Evolutionary conservation across 2,113 vertebrate genomes (phyloP).

Genomic region (Psephotus haematonotus): DNA sequence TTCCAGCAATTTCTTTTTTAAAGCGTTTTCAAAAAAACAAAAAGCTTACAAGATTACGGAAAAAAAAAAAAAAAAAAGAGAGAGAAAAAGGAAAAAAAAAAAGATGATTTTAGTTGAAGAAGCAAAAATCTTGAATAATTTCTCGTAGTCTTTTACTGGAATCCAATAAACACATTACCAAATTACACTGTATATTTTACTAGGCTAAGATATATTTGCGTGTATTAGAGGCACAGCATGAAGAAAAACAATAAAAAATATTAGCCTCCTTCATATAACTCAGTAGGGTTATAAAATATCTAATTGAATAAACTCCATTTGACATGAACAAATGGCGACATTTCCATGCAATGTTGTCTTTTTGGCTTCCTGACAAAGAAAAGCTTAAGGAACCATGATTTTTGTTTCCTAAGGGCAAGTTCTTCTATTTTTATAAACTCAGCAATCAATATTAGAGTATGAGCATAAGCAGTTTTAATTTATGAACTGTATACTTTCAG

Average conservation of each 20-base stretch:
- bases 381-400: constrained; percentile 19
- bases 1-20: background rate
- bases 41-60: background rate
- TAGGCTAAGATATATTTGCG: constrained; percentile 16
- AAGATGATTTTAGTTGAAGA: background rate
- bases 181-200: constrained; percentile 48
- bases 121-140: constrained; percentile 10
- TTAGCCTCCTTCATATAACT: constrained; percentile 14
- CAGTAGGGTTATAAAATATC: constrained; percentile 22
- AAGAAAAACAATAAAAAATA: constrained; percentile 47
- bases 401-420: constrained; percentile 37
- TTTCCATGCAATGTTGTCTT: constrained; percentile 47
- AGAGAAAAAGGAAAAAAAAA: too few relatives aligned
- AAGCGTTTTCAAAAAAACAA: background rate
- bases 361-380: constrained; percentile 51
- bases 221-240: constrained; percentile 21
- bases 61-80: accelerated
- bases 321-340: constrained; percentile 40
- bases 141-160: background rate
- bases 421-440: constrained; percentile 46
- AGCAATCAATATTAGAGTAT: constrained; percentile 47
- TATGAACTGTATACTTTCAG: constrained; percentile 32
- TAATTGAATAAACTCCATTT: constrained; percentile 51
- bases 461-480: constrained; percentile 41
- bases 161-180: constrained; percentile 53